phyloP scores from a whole-genome alignment of 2,888 invertebrate genomes.

The Tenthredo mesomela region DNA sequence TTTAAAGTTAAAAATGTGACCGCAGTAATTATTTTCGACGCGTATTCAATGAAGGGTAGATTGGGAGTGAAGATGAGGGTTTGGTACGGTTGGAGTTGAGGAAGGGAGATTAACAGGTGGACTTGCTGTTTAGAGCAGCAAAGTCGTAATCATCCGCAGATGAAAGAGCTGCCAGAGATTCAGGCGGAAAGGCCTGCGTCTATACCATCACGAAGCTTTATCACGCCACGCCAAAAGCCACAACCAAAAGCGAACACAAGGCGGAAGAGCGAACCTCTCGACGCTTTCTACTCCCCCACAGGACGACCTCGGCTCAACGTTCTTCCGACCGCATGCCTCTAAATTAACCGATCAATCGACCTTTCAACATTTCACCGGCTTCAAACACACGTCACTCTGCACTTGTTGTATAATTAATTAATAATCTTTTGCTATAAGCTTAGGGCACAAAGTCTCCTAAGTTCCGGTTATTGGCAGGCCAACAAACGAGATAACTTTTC shows the following conservation, averaged over 20 bases:
- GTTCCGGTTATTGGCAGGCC: conserved; percentile 54
- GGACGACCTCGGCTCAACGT: conserved; percentile 59
- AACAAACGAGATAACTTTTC: conserved; percentile 44
- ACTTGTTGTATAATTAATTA: conserved; percentile 72
- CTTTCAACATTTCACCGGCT: conserved; percentile 66
- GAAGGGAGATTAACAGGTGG: conserved; percentile 49
- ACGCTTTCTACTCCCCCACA: conserved; percentile 57
- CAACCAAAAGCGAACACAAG: conserved; percentile 51
- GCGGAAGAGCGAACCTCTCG: conserved; percentile 68
- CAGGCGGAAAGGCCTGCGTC: conserved; percentile 65
- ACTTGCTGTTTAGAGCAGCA: conserved; percentile 52
- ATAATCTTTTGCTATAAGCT: conserved; percentile 55
- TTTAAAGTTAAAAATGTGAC: neutral
- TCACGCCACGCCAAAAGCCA: conserved; percentile 57
- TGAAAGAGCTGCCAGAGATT: conserved; percentile 77
- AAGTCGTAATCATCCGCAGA: conserved; percentile 76
- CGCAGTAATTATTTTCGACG: neutral
- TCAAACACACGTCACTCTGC: conserved; percentile 72
- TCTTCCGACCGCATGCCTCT: conserved; percentile 68
- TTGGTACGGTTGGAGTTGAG: neutral
- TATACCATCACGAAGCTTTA: conserved; percentile 7
- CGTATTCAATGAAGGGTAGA: conserved; percentile 16
- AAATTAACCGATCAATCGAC: conserved; percentile 76
- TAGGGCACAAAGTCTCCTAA: neutral
- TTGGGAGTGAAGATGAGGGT: neutral